Percentiles rank a stretch among this genome's conserved stretches.
Conservation (phyloP, 2,797 vertebrate genomes). For the Spinibarbus caldwelli region DNA sequence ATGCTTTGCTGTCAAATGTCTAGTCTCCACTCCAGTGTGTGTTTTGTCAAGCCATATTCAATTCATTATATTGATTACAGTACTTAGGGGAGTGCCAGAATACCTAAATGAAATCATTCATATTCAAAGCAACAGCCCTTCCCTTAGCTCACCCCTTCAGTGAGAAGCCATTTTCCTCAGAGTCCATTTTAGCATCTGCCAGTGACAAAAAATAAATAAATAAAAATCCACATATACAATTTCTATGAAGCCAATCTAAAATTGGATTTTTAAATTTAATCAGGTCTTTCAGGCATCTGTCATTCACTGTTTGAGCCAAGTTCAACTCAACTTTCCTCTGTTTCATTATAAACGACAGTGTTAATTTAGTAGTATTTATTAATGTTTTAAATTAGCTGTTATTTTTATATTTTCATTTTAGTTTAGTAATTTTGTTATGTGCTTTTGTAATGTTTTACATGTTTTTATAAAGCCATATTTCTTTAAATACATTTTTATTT, state of each 20-base stretch:
- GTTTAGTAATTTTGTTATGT: neutral
- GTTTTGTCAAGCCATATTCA: constrained; percentile 52
- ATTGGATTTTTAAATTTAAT: constrained; percentile 59
- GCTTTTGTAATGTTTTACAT: neutral
- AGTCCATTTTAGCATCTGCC: constrained; percentile 55
- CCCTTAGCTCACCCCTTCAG: constrained; percentile 28
- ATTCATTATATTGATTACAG: constrained; percentile 56
- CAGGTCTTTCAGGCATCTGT: constrained; percentile 50
- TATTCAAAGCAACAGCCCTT: constrained; percentile 48
- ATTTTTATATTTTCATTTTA: neutral
- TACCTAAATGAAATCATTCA: constrained; percentile 52
- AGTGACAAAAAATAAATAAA: constrained; percentile 45
- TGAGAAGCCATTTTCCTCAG: constrained; percentile 51
- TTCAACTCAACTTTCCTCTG: constrained; percentile 3
- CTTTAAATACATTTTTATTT: too few species aligned
- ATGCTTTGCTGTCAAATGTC: constrained; percentile 24
- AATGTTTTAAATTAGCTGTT: neutral
- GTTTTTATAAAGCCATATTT: too few species aligned
- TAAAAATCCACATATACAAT: constrained; percentile 29
- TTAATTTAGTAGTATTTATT: neutral
- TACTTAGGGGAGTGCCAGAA: constrained; percentile 47
- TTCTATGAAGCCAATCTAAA: constrained; percentile 47
- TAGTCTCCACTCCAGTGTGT: constrained; percentile 30
- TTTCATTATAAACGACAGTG: constrained; percentile 33
- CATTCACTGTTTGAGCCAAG: constrained; percentile 46